phyloP scores from a whole-genome alignment of 2,113 vertebrate species.

The Ptyas mucosa region DNA sequence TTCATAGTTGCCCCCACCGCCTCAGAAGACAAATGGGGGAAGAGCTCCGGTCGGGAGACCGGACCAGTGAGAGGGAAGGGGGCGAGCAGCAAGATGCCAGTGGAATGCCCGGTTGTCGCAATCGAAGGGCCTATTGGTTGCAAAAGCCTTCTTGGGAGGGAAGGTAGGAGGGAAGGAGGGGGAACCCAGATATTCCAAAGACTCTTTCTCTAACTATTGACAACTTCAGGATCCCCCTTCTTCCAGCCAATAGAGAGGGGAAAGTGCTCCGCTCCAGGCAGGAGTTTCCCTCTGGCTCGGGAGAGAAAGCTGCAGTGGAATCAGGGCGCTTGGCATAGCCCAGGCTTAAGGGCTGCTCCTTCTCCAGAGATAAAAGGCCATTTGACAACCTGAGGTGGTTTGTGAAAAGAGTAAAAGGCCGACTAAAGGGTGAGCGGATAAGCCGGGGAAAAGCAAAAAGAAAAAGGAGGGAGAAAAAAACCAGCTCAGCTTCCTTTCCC shows the following conservation, averaged over 20 bases:
- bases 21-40: constrained; percentile 29
- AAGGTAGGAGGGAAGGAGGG: background rate
- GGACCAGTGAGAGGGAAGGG: constrained; percentile 53
- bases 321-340: constrained; percentile 46
- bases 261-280: constrained; percentile 48
- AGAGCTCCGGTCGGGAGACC: constrained; percentile 46
- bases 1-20: constrained; percentile 40
- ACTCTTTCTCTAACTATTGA: constrained; percentile 1
- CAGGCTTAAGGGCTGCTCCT: constrained; percentile 44
- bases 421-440: constrained; percentile 4
- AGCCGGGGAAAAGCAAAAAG: constrained; percentile 55
- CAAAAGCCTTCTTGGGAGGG: constrained; percentile 34
- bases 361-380: constrained; percentile 71
- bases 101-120: constrained; percentile 57
- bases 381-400: constrained; percentile 37
- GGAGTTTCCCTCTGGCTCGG: constrained; percentile 40
- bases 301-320: constrained; percentile 48
- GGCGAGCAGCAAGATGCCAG: constrained; percentile 59
- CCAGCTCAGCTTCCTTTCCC: constrained; percentile 13
- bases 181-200: background rate
- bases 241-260: constrained; percentile 26
- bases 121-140: constrained; percentile 61
- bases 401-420: constrained; percentile 71
- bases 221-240: constrained; percentile 28
- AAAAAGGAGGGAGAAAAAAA: background rate